Percentiles rank a stretch among this genome's conserved stretches.
phyloP scores from a whole-genome alignment of 2,797 vertebrate species.

The Acomys russatus region DNA sequence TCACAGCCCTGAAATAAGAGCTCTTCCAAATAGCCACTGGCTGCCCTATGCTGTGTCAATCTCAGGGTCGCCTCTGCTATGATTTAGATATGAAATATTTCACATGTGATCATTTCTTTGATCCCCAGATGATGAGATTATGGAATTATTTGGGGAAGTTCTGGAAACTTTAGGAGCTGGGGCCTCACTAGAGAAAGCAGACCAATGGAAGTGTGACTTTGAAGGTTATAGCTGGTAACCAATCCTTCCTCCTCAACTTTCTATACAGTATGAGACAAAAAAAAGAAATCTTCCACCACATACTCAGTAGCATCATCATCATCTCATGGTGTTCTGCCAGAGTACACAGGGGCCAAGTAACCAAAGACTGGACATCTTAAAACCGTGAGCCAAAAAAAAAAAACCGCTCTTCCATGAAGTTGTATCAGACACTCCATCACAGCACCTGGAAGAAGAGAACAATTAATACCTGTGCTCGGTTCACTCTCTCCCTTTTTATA shows the following conservation, averaged over 20 bases:
- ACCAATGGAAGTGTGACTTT: not conserved
- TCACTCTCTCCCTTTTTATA: not conserved
- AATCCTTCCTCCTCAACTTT: not conserved
- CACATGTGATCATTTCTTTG: not conserved
- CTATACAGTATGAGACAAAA: not conserved
- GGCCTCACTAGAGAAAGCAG: not conserved
- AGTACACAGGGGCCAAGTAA: not conserved
- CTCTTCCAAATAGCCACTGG: not conserved
- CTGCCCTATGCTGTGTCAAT: not conserved
- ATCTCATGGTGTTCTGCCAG: not conserved
- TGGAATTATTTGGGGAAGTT: not conserved
- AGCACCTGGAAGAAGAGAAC: not conserved
- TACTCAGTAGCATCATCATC: too few relatives aligned
- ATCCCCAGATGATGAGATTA: not conserved
- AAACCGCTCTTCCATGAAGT: not conserved
- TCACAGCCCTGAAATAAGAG: not conserved
- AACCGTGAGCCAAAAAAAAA: not conserved
- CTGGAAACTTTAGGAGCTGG: not conserved
- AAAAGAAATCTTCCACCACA: not conserved
- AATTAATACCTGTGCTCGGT: too few relatives aligned
- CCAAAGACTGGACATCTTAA: not conserved
- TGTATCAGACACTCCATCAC: not conserved
- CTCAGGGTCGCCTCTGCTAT: not conserved
- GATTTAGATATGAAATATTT: not conserved
- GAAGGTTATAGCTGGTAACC: not conserved